Evolutionary conservation across 2,113 vertebrate genomes (phyloP).

Genomic region (Eurypyga helias): DNA sequence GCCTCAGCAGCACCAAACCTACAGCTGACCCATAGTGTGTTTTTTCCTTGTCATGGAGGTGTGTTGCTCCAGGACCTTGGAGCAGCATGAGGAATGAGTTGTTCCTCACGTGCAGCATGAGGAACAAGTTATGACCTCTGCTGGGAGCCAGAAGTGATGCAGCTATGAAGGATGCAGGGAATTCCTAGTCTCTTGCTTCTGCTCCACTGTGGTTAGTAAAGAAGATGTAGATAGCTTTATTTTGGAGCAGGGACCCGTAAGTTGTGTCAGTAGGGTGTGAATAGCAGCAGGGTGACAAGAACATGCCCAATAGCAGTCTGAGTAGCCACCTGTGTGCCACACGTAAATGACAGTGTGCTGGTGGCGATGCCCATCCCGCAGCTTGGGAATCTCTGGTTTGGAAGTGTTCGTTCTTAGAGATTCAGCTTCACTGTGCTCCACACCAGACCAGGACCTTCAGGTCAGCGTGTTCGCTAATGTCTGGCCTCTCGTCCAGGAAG

Average conservation of each 20-base stretch:
- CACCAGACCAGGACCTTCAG: neutral
- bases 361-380: neutral
- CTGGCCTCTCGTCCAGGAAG: neutral
- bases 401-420: neutral
- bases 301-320: neutral
- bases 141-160: neutral
- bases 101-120: neutral
- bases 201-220: neutral
- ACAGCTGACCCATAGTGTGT: neutral
- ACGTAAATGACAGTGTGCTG: neutral
- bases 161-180: neutral
- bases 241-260: neutral
- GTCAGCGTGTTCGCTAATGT: neutral
- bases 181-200: neutral
- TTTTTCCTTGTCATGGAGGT: neutral
- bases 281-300: neutral
- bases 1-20: neutral
- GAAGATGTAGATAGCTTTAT: neutral
- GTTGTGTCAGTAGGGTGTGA: neutral
- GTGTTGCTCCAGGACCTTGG: neutral
- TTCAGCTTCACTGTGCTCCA: neutral
- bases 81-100: neutral
- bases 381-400: neutral
- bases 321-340: neutral
- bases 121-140: neutral